Percentiles rank a stretch among this genome's conserved stretches.
Evolutionary conservation across 2,888 invertebrate species (phyloP).

Genomic region (Apomyelois bistriatella): DNA sequence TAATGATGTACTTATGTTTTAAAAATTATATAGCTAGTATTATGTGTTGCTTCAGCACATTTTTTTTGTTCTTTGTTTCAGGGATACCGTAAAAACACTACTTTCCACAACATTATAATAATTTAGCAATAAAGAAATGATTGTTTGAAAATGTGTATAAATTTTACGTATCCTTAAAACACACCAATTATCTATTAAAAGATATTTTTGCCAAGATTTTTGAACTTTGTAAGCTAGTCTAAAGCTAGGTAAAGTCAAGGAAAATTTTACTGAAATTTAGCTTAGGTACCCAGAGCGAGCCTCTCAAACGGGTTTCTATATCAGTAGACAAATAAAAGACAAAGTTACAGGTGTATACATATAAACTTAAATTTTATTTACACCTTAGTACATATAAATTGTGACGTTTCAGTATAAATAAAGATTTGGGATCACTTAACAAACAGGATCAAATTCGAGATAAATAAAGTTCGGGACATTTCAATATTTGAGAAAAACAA

Average conservation of each 20-base stretch:
- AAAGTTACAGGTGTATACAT: constrained; percentile 71
- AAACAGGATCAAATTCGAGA: constrained; percentile 28
- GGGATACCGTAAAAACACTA: constrained; percentile 27
- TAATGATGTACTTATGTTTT: no score
- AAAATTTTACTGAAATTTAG: no score
- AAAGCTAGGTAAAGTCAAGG: no score
- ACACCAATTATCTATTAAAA: no score
- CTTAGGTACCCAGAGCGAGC: no score
- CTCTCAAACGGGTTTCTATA: background rate
- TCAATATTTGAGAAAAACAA: constrained; percentile 12
- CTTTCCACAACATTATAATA: background rate
- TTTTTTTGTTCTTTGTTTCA: constrained; percentile 24
- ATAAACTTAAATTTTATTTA: constrained; percentile 78
- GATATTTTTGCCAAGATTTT: no score
- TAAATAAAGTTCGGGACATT: constrained; percentile 12
- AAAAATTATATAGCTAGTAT: no score
- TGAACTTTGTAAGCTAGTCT: no score
- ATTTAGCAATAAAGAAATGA: constrained; percentile 6
- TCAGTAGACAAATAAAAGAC: constrained; percentile 44
- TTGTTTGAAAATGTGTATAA: background rate
- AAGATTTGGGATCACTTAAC: constrained; percentile 38
- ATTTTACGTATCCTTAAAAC: no score
- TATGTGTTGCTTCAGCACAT: no score
- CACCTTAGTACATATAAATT: constrained; percentile 72
- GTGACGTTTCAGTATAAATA: constrained; percentile 68